These are phyloP conservation scores for Hylyphantes graminicola DNA, from an alignment of 1,140 invertebrate species.

Conservation along the genomic window DNA sequence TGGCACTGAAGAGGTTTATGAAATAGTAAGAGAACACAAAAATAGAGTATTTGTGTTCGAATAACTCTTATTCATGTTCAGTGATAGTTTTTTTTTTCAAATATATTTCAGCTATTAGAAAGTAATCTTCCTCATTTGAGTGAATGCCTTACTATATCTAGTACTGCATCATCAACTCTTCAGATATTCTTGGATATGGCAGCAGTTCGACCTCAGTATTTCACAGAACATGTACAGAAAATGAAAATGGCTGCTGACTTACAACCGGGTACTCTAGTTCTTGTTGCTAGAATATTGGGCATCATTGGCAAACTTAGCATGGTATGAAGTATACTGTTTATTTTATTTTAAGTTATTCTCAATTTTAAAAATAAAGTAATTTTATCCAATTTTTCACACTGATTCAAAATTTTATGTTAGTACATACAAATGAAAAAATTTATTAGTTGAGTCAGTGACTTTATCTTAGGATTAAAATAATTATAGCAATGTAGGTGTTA, in stretches of 20 bases:
- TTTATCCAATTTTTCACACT: too few relatives aligned
- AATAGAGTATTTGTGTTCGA: background rate
- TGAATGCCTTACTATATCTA: conserved; percentile 75
- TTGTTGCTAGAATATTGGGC: conserved; percentile 68
- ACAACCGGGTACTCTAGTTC: conserved; percentile 75
- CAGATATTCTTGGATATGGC: conserved; percentile 84
- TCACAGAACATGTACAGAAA: conserved; percentile 77
- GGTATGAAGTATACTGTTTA: conserved; percentile 61
- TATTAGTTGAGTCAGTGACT: too few relatives aligned
- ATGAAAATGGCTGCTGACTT: conserved; percentile 77
- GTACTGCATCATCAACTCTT: conserved; percentile 74
- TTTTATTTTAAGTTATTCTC: background rate
- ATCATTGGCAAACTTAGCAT: conserved; percentile 67
- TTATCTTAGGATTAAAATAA: too few relatives aligned
- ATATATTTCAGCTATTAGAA: conserved; percentile 74
- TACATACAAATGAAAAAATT: too few relatives aligned
- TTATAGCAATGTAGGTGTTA: too few relatives aligned
- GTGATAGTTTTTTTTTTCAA: background rate
- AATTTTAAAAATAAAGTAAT: background rate
- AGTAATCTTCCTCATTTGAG: conserved; percentile 81
- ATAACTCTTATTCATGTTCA: background rate
- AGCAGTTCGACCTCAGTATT: conserved; percentile 74
- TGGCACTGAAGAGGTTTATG: too few relatives aligned
- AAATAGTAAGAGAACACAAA: too few relatives aligned
- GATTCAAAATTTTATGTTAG: too few relatives aligned